Evolutionary conservation across 2,113 vertebrate species (phyloP).

Genomic region (Lycocorax pyrrhopterus): DNA sequence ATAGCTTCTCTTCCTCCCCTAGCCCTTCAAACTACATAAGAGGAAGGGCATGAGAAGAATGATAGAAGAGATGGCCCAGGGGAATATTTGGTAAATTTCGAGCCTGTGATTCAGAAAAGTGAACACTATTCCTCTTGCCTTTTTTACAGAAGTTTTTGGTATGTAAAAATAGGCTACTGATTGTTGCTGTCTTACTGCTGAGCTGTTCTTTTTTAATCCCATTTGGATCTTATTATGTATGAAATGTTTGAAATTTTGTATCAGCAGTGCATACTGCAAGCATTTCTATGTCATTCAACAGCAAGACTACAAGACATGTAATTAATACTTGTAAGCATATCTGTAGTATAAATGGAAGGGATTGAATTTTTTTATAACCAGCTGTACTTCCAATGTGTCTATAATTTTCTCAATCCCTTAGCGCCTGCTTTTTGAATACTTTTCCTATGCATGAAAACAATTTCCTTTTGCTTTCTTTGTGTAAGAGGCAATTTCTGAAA

Average conservation of each 20-base stretch:
- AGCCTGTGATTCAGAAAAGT: background rate
- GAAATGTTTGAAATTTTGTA: background rate
- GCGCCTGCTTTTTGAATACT: background rate
- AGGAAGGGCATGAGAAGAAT: background rate
- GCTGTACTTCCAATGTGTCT: background rate
- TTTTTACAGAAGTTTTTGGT: background rate
- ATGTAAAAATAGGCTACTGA: background rate
- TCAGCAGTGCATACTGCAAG: background rate
- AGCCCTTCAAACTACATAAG: background rate
- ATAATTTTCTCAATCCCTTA: background rate
- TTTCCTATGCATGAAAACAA: background rate
- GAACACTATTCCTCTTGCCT: background rate
- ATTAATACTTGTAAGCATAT: background rate
- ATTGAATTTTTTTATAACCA: background rate
- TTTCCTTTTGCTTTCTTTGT: background rate
- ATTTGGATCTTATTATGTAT: background rate
- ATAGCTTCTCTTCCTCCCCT: background rate
- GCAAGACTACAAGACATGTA: background rate
- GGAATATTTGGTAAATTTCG: background rate
- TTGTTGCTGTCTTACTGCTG: background rate
- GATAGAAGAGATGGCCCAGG: background rate
- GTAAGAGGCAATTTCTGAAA: background rate
- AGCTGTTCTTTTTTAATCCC: background rate
- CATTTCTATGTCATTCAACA: background rate
- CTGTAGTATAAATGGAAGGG: background rate